Percentiles rank a stretch among this genome's conserved stretches.
Evolutionary conservation across 2,888 invertebrate species (phyloP).

Genomic region (Nipponacmea schrenckii): DNA sequence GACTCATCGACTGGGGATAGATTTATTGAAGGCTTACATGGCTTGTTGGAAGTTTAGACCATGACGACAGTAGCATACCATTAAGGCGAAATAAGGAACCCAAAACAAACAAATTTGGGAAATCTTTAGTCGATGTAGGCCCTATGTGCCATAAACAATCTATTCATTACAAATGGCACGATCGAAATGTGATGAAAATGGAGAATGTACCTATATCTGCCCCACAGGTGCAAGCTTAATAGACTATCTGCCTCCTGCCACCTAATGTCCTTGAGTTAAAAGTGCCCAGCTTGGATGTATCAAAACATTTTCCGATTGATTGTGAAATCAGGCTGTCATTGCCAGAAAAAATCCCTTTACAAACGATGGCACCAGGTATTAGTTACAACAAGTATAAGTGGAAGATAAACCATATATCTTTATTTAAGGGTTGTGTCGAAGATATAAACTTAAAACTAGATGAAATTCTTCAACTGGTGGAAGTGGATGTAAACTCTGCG

Average conservation of each 20-base stretch:
- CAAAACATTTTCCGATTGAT: neutral
- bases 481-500: neutral
- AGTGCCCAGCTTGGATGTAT: constrained; percentile 14
- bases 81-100: neutral
- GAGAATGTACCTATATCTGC: constrained; percentile 14
- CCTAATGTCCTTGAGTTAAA: constrained; percentile 12
- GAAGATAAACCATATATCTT: too few relatives aligned
- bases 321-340: too few relatives aligned
- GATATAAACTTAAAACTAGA: neutral
- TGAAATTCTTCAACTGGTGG: neutral
- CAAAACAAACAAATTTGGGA: too few relatives aligned
- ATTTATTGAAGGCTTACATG: neutral
- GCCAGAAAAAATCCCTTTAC: constrained; percentile 14
- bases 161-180: neutral
- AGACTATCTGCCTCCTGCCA: constrained; percentile 12
- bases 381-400: too few relatives aligned
- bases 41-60: neutral
- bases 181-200: neutral
- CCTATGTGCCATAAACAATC: neutral
- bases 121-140: neutral
- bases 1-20: constrained; percentile 8
- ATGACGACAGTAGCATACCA: neutral
- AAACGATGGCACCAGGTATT: neutral
- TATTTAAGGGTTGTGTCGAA: neutral
- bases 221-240: constrained; percentile 7